Evolutionary conservation across 1,140 invertebrate species (phyloP), one percentile per base, ranked within the genome.

Genomic region (Bombus waltoni): DNA sequence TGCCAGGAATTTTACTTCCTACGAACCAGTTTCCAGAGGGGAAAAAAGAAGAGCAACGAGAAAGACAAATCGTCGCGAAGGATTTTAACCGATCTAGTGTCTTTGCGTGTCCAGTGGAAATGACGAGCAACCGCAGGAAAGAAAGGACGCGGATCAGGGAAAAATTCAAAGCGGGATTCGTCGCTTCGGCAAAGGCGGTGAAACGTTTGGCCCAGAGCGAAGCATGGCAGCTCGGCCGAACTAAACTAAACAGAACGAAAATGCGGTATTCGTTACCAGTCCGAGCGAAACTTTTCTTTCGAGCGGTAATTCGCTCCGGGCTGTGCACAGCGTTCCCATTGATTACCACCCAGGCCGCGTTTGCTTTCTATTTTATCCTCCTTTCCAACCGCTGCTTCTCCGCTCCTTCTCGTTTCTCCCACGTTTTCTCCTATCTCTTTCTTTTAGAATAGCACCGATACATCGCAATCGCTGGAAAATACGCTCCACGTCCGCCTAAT

Each of bases 161-260:
- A 88, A 85, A 88, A 85, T 88, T 44, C 76, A 25, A 77, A 74
- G 74, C 57, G 10, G 70, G 62, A 81, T 66, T 77, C 78, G 53
- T 38, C 65, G 42, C 22, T 80, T 71, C 44, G 40, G n/a, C 44
- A 47, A 57, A 57, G 86, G 40, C 70, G 73, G 62, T 0, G 35
- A 25, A 74, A 84, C 87, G 81, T 85, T 86, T 87, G 82, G 82
- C 57, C 77, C 18, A 18, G 42, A 73, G 3, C 10, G 15, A n/a
- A 73, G n/a, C n/a, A 15, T 25, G 57, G 10, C 42, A 57, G 73
- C 38, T 77, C 62, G 15, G 3, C 44, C 18, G 81, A 62, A 80
- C 79, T 77, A 86, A 89, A 78, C 87, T 85, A 88, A 89, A 88
- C 86, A 70, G 87, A 85, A 76, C 82, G 80, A 88, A 88, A 88